These are phyloP conservation scores for Pangasius macronema DNA, from an alignment of 2,797 vertebrate species.

Conservation along the genomic window DNA sequence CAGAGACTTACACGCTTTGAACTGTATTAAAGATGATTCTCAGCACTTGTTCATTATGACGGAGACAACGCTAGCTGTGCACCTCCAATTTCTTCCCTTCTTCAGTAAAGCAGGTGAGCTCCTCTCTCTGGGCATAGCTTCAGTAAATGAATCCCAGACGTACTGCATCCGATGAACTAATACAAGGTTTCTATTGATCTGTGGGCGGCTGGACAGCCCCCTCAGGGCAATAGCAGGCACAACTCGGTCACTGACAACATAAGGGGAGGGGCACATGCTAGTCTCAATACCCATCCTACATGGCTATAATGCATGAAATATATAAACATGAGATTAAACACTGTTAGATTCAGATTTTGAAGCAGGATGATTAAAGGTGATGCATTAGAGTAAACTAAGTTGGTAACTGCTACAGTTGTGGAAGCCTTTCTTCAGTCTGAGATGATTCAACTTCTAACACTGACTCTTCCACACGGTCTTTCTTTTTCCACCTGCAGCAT, in stretches of 20 bases:
- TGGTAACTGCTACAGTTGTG: no score
- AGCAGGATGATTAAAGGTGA: background rate
- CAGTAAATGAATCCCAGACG: constrained; percentile 58
- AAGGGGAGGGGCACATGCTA: constrained; percentile 59
- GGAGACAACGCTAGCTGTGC: background rate
- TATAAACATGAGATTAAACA: background rate
- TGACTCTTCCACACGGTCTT: background rate
- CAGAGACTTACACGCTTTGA: constrained; percentile 61
- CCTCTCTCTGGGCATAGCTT: constrained; percentile 42
- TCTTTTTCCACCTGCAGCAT: background rate
- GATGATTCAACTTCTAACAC: background rate
- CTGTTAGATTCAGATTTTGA: background rate
- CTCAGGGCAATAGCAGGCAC: constrained; percentile 71
- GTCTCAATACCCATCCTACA: constrained; percentile 62
- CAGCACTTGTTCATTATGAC: background rate
- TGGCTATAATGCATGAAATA: background rate
- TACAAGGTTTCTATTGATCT: constrained; percentile 73
- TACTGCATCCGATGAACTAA: constrained; percentile 64
- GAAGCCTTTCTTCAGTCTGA: background rate
- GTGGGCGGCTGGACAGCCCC: constrained; percentile 69
- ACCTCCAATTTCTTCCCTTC: constrained; percentile 11
- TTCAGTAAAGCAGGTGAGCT: constrained; percentile 19
- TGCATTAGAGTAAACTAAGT: background rate
- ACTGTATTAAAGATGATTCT: constrained; percentile 27
- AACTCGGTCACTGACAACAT: constrained; percentile 72